Conservation (phyloP, 2,797 vertebrate genomes). For the Anguilla marmorata region DNA sequence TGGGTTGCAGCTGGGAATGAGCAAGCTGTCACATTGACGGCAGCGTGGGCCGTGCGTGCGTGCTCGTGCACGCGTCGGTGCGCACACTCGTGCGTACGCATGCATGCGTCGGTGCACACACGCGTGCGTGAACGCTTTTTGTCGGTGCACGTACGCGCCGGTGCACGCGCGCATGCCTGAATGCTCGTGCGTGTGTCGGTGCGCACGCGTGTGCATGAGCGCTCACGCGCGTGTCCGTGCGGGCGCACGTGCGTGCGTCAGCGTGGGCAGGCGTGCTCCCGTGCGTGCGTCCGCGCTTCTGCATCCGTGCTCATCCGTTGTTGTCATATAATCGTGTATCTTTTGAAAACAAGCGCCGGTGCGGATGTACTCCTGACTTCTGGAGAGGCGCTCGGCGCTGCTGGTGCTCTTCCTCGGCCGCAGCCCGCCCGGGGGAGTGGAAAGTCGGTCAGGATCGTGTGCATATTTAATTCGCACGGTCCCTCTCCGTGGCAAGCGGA, state of each 20-base stretch:
- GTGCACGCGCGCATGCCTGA: too few species aligned
- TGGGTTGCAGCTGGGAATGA: neutral
- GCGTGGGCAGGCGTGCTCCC: neutral
- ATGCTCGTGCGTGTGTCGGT: too few species aligned
- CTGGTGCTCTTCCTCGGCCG: neutral
- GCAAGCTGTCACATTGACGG: neutral
- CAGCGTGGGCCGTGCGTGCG: neutral
- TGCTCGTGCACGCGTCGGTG: neutral
- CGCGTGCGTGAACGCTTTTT: too few species aligned
- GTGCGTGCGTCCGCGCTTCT: neutral
- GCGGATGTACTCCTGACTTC: neutral
- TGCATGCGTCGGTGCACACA: too few species aligned
- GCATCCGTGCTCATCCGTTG: neutral
- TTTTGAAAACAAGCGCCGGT: neutral
- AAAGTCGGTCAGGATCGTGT: slow-evolving; percentile 52
- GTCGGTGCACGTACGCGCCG: too few species aligned
- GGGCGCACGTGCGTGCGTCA: slow-evolving; percentile 3
- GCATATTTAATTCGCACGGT: slow-evolving; percentile 59
- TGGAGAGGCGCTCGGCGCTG: neutral
- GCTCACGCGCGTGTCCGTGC: too few species aligned
- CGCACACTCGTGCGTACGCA: too few species aligned
- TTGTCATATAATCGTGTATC: neutral
- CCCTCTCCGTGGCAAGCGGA: slow-evolving; percentile 40
- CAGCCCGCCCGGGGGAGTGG: neutral
- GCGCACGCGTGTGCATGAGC: too few species aligned